These are phyloP conservation scores for Gnathonemus echidnorhynchus DNA, from an alignment of 2,113 vertebrate species.

Conservation along the genomic window DNA sequence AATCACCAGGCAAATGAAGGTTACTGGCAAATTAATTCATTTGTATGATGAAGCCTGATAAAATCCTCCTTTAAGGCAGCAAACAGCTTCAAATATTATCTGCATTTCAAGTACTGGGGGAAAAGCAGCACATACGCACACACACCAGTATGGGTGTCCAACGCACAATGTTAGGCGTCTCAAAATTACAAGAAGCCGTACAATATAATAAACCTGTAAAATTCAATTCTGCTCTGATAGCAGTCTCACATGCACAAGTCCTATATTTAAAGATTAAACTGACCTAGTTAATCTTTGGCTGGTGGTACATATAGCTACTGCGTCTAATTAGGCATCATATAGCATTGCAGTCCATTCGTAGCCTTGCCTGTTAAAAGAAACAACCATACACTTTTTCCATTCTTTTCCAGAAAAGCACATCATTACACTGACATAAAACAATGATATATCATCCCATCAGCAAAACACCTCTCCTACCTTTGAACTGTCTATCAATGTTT, in stretches of 20 bases:
- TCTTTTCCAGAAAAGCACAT: neutral
- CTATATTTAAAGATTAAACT: neutral
- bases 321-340: neutral
- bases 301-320: neutral
- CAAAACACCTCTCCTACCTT: neutral
- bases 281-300: neutral
- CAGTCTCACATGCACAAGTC: neutral
- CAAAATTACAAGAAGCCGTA: neutral
- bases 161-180: neutral
- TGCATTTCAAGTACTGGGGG: neutral
- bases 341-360: neutral
- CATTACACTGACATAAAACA: neutral
- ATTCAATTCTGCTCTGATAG: neutral
- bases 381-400: neutral
- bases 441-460: neutral
- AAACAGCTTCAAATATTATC: neutral
- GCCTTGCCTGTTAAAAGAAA: neutral
- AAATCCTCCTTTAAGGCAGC: neutral
- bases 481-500: neutral
- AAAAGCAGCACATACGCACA: neutral
- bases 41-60: neutral
- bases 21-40: neutral
- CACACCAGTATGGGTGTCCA: neutral
- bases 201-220: neutral
- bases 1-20: neutral